A percentile compares a stretch with the other conserved stretches of the same genome.
Evolutionary conservation across 2,888 invertebrate species (phyloP).

Genomic region (Pachydiplax longipennis): DNA sequence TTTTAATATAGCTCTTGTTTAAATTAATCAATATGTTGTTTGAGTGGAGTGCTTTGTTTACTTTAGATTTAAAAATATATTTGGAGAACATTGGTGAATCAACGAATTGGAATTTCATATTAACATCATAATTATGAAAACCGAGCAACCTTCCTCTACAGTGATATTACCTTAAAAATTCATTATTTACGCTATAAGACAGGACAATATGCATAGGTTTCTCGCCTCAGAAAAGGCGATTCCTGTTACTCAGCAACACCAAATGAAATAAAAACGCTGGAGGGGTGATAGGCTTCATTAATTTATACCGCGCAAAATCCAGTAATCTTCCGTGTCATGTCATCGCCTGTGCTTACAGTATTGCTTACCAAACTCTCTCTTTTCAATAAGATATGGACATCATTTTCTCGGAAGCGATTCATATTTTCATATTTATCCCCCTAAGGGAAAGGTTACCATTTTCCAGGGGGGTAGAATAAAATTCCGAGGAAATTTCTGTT

Average conservation of each 20-base stretch:
- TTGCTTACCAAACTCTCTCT: not conserved
- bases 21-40: too few relatives aligned
- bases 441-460: not conserved
- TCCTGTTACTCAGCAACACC: not conserved
- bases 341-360: not conserved
- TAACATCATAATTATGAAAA: too few relatives aligned
- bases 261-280: not conserved
- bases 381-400: not conserved
- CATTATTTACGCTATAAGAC: too few relatives aligned
- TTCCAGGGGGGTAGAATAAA: not conserved
- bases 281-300: not conserved
- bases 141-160: too few relatives aligned
- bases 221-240: not conserved
- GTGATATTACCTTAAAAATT: too few relatives aligned
- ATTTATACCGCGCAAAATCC: not conserved
- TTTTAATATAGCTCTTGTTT: too few relatives aligned
- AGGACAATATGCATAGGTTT: too few relatives aligned
- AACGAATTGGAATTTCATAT: too few relatives aligned
- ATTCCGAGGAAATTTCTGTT: not conserved
- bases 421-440: not conserved
- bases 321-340: not conserved
- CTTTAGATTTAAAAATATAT: too few relatives aligned
- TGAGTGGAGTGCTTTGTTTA: too few relatives aligned
- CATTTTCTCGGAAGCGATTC: not conserved
- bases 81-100: too few relatives aligned